A percentile compares a stretch with the other conserved stretches of the same genome.
phyloP scores from a whole-genome alignment of 1,140 invertebrate species.

The Choristoneura fumiferana region DNA sequence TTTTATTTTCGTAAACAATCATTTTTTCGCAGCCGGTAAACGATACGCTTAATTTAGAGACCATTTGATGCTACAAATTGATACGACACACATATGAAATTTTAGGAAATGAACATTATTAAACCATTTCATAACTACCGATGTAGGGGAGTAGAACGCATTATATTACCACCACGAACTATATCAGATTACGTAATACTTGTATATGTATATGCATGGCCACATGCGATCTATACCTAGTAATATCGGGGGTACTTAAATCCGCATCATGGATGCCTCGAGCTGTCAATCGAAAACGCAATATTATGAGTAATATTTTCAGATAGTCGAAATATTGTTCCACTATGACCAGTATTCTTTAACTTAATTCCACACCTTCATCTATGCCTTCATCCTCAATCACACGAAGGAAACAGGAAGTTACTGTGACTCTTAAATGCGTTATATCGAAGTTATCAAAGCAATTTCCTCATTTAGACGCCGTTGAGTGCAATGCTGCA shows the following conservation, averaged over 20 bases:
- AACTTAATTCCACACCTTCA: too few relatives aligned
- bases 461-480: slow-evolving; percentile 7
- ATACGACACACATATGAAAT: slow-evolving; percentile 28
- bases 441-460: not conserved
- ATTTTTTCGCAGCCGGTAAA: not conserved
- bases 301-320: too few relatives aligned
- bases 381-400: too few relatives aligned
- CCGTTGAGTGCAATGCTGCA: slow-evolving; percentile 3
- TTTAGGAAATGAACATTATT: slow-evolving; percentile 31
- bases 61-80: slow-evolving; percentile 7
- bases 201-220: slow-evolving; percentile 4
- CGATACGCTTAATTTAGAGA: slow-evolving; percentile 14
- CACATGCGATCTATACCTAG: not conserved
- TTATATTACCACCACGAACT: slow-evolving; percentile 21
- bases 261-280: not conserved
- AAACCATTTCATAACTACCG: slow-evolving; percentile 25
- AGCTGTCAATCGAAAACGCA: not conserved
- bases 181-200: slow-evolving; percentile 16
- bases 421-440: not conserved
- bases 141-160: slow-evolving; percentile 35
- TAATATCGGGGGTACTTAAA: not conserved
- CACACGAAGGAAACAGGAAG: too few relatives aligned
- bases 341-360: too few relatives aligned
- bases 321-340: too few relatives aligned
- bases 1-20: too few relatives aligned